These are phyloP conservation scores for Sternotherus odoratus DNA, from an alignment of 2,797 vertebrate genomes.

Conservation along the genomic window DNA sequence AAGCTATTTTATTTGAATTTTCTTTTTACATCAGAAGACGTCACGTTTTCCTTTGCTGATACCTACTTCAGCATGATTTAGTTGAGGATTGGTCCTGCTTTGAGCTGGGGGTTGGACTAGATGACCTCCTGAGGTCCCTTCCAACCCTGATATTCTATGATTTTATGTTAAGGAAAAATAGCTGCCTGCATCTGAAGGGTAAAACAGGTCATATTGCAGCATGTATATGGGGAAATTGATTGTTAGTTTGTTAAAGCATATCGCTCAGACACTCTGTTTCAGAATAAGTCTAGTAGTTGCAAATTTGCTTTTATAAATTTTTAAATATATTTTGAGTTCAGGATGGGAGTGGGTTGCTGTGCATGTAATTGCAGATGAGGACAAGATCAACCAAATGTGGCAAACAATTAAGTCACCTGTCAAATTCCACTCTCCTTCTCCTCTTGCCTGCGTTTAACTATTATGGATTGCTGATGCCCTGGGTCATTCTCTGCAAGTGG, in stretches of 20 bases:
- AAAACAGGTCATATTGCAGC: background rate
- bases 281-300: background rate
- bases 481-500: background rate
- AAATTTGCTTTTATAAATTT: background rate
- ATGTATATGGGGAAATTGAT: background rate
- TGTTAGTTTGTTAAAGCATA: background rate
- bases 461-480: background rate
- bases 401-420: background rate
- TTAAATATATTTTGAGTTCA: background rate
- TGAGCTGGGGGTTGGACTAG: no score
- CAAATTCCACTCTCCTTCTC: background rate
- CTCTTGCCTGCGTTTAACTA: background rate
- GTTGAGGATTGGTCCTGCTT: no score
- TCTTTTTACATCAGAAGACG: background rate
- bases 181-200: background rate
- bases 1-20: background rate
- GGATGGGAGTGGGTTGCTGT: background rate
- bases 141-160: no score
- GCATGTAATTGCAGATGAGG: background rate
- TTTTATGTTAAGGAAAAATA: background rate
- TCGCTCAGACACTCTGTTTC: accelerated
- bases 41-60: background rate
- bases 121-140: no score
- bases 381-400: background rate
- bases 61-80: background rate